phyloP scores from a whole-genome alignment of 2,113 vertebrate species.

The Bambusicola thoracicus region DNA sequence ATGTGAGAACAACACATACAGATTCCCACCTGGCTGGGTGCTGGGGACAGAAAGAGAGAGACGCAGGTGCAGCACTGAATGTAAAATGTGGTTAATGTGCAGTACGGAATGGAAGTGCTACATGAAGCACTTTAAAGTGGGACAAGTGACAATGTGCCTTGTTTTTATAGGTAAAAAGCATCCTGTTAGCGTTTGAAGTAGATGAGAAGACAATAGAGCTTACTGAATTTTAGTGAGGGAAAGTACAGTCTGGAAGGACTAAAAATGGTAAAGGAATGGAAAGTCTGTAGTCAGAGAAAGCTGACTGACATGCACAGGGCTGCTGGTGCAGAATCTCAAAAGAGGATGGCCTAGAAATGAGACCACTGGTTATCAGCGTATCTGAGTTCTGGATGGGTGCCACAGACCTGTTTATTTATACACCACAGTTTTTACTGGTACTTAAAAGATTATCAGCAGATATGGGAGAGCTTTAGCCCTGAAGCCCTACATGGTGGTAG shows the following conservation, averaged over 20 bases:
- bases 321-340: background rate
- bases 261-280: background rate
- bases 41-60: background rate
- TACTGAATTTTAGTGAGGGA: background rate
- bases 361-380: background rate
- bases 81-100: constrained; percentile 10
- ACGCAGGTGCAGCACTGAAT: constrained; percentile 12
- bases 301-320: background rate
- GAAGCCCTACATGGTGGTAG: background rate
- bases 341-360: background rate
- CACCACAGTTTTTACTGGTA: background rate
- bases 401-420: background rate
- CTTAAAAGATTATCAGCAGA: background rate
- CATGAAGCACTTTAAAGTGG: constrained; percentile 2
- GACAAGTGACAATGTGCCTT: background rate
- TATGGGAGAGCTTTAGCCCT: background rate
- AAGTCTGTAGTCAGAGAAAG: background rate
- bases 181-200: background rate
- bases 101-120: background rate
- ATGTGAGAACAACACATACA: background rate
- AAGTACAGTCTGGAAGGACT: background rate
- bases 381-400: background rate
- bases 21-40: background rate
- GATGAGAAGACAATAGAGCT: background rate
- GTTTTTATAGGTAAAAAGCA: constrained; percentile 2